phyloP scores from a whole-genome alignment of 2,113 vertebrate species.

The Orthonyx spaldingii region DNA sequence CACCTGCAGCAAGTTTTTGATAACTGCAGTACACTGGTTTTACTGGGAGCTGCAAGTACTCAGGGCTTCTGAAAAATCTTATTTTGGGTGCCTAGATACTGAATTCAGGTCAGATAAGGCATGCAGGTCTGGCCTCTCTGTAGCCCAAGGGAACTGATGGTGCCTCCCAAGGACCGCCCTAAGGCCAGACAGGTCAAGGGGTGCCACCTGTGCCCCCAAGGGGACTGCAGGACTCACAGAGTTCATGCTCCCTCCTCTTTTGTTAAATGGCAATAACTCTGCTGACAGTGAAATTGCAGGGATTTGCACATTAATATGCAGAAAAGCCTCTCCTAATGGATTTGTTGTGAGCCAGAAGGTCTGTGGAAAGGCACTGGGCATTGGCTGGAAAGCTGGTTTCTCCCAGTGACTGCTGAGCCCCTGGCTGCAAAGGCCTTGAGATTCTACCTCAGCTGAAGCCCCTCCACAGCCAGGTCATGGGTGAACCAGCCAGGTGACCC shows the following conservation, averaged over 20 bases:
- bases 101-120: neutral
- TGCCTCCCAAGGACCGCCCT: neutral
- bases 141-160: neutral
- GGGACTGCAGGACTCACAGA: neutral
- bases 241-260: neutral
- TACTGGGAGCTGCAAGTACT: neutral
- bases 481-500: neutral
- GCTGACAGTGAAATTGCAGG: neutral
- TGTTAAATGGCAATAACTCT: neutral
- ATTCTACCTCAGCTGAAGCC: neutral
- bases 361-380: neutral
- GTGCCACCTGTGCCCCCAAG: neutral
- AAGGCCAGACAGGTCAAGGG: neutral
- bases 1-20: neutral
- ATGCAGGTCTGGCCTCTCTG: neutral
- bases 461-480: neutral
- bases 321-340: neutral
- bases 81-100: neutral
- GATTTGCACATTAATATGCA: neutral
- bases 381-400: neutral
- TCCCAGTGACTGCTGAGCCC: neutral
- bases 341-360: neutral
- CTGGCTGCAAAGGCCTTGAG: neutral
- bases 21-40: neutral
- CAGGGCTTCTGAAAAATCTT: neutral